Conservation (phyloP, 2,888 invertebrate genomes). For the Branchinecta sandiegonensis region DNA sequence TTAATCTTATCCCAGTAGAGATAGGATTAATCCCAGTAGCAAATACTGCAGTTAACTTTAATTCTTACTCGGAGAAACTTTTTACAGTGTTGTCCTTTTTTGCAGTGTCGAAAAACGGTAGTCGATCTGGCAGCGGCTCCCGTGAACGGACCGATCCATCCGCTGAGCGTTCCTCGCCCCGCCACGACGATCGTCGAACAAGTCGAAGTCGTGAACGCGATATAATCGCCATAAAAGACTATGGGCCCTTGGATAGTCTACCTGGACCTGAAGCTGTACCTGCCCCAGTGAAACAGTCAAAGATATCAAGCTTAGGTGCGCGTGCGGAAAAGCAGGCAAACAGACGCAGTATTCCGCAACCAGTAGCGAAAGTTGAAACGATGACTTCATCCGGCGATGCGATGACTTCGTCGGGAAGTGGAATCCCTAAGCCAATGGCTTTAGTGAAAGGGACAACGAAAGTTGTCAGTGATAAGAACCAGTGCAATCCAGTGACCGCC, state of each 20-base stretch:
- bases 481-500: slow-evolving; percentile 8
- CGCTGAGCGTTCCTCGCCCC: neutral
- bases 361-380: slow-evolving; percentile 26
- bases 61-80: too few relatives aligned
- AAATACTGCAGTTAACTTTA: too few relatives aligned
- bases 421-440: slow-evolving; percentile 79
- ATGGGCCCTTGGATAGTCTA: neutral
- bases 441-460: slow-evolving; percentile 81
- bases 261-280: slow-evolving; percentile 5
- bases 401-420: slow-evolving; percentile 40
- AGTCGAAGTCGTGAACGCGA: slow-evolving; percentile 1
- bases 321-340: slow-evolving; percentile 29
- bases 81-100: too few relatives aligned
- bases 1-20: too few relatives aligned
- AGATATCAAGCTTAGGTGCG: slow-evolving; percentile 23
- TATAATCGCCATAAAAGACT: slow-evolving; percentile 8
- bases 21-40: too few relatives aligned
- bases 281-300: slow-evolving; percentile 27
- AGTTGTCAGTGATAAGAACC: slow-evolving; percentile 28
- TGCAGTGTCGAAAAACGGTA: slow-evolving; percentile 2
- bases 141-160: slow-evolving; percentile 3
- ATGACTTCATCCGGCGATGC: slow-evolving; percentile 25
- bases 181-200: neutral
- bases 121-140: slow-evolving; percentile 6
- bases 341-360: slow-evolving; percentile 30